Percentiles rank a stretch among this genome's conserved stretches.
These are phyloP conservation scores for Pinctada fucata DNA, from an alignment of 2,888 invertebrate genomes.

Conservation along the genomic window DNA sequence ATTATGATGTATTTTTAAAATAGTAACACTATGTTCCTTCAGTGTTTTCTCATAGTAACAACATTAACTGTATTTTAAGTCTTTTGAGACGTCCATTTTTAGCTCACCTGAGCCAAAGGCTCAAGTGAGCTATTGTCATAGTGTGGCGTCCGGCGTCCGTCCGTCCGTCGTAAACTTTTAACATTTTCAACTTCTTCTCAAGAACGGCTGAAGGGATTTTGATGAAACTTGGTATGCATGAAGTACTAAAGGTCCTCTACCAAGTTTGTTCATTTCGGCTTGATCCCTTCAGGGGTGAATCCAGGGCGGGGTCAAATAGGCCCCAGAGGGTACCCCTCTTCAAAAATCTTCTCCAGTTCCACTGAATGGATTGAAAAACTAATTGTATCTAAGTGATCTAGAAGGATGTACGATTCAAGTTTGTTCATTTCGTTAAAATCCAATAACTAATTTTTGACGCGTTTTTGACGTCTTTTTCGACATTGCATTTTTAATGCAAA, in stretches of 20 bases:
- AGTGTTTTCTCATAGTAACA: no score
- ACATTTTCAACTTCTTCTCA: background rate
- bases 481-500: no score
- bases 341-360: background rate
- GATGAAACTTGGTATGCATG: background rate
- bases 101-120: background rate
- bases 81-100: no score
- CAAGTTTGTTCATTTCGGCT: background rate
- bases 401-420: no score
- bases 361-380: no score
- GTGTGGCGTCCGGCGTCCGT: background rate
- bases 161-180: background rate
- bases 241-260: background rate
- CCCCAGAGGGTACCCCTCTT: background rate
- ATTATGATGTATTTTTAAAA: no score
- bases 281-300: background rate
- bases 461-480: no score
- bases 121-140: slow-evolving; percentile 2
- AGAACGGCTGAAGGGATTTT: background rate
- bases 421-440: no score
- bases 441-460: no score
- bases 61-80: no score
- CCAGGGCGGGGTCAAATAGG: background rate
- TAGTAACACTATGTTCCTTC: no score
- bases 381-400: no score